Base-by-base conservation (phyloP, 2,888 invertebrate species). In the Nowickia ferox region DNA sequence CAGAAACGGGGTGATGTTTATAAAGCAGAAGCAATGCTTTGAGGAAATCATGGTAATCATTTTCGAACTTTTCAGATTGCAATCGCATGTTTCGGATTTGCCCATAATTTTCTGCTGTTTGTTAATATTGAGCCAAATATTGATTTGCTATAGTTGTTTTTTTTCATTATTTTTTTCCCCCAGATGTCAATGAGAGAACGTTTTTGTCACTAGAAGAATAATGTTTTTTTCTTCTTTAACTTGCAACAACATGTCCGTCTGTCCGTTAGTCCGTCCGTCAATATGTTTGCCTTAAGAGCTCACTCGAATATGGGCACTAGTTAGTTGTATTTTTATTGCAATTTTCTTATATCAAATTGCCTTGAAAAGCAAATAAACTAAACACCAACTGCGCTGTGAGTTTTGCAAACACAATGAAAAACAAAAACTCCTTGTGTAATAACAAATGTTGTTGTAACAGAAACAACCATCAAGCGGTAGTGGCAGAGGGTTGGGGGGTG, bases 271-370 rank as follows among this genome's bases (percentile, higher is more conserved):
- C 51, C 48, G 38, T 38, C 51, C 3, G 65, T 15, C 44, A 44
- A 65, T 46, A 22, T 65, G 13, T 65, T 65, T 46, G 30, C 30
- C 30, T 48, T 30, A 48, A 30, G 2, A 48, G 30, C 30, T 66
- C 11, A 17, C 30, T 63, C 63, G n/a, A 51, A 53, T 74, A 19
- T 19, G 42, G 74, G 1, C 51, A 63, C 30, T 63, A 42, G 1
- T 42, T 51, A 48, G 17, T 44, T 44, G 66, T 46, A 30, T 51
- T 53, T 48, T 74, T 42, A 63, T 53, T 53, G 63, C 22, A 75
- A 63, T 63, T 63, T 63, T 63, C 63, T 75, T 76, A 44, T 76
- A 65, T 76, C 55, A 55, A 76, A 76, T 76, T 76, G 66, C 76
- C 65, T 76, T 76, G 76, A 76, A 65, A 75, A 53, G 22, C 63